Conservation (phyloP, 2,888 invertebrate genomes). For the Leptopterna dolabrata region DNA sequence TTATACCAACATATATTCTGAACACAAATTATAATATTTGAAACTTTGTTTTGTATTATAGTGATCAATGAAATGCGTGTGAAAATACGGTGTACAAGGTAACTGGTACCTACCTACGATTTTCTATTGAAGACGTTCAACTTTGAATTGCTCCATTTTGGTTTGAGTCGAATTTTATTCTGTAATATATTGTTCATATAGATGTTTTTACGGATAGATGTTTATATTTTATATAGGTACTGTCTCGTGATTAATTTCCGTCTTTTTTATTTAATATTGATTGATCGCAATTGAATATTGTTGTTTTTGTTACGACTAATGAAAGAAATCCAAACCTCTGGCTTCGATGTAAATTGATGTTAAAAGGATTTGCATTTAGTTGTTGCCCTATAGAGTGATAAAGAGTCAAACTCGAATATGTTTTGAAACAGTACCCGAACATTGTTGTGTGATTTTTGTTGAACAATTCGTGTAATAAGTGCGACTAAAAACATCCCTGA, state of each 20-base stretch:
- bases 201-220: background rate
- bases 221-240: too few species aligned
- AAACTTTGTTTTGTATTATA: constrained; percentile 48
- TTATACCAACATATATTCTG: background rate
- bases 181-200: background rate
- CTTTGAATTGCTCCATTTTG: background rate
- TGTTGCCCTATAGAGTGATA: background rate
- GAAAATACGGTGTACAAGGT: constrained; percentile 54
- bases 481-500: too few species aligned
- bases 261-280: too few species aligned
- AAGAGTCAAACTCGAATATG: background rate
- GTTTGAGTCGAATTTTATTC: background rate
- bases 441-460: background rate
- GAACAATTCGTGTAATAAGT: background rate
- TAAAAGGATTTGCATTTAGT: background rate
- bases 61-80: constrained; percentile 42
- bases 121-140: background rate
- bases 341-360: background rate
- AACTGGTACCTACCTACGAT: constrained; percentile 21
- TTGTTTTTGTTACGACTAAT: too few species aligned
- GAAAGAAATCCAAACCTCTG: too few species aligned
- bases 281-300: too few species aligned
- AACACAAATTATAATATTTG: constrained; percentile 43
- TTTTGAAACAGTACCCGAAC: background rate
- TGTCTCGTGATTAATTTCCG: too few species aligned